Evolutionary conservation across 2,113 vertebrate species (phyloP).

Genomic region (Martes martes): DNA sequence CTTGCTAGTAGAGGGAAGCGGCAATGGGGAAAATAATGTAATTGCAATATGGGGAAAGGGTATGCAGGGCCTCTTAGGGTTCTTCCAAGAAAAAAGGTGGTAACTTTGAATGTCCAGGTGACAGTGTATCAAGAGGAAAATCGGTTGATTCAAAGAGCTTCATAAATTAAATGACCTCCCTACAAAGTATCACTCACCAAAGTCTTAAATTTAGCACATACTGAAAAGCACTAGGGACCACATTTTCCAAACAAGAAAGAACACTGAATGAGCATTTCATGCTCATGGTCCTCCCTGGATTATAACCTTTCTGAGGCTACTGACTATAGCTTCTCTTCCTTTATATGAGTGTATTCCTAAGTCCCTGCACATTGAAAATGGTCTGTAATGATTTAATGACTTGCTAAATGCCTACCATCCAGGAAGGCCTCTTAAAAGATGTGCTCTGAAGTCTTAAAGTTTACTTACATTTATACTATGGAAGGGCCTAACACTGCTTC

Average conservation of each 20-base stretch:
- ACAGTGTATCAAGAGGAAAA: not conserved
- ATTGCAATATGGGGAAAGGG: no score
- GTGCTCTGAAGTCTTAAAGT: not conserved
- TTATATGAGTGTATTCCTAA: not conserved
- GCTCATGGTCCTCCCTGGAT: not conserved
- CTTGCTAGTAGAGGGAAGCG: not conserved
- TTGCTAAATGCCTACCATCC: not conserved
- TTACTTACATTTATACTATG: not conserved
- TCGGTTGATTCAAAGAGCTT: not conserved
- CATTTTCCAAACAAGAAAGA: not conserved
- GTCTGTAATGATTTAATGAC: not conserved
- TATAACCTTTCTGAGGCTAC: not conserved
- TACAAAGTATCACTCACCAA: not conserved
- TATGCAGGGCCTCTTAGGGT: not conserved
- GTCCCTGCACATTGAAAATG: rapidly evolving
- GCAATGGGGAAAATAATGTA: not conserved
- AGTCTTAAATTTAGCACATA: not conserved
- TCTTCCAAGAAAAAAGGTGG: not conserved
- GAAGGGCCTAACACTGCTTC: not conserved
- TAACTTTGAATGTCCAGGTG: not conserved
- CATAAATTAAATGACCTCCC: not conserved
- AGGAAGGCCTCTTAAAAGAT: not conserved
- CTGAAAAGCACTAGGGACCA: not conserved
- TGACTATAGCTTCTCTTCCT: not conserved
- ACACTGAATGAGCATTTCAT: not conserved